Evolutionary conservation across 2,797 vertebrate genomes (phyloP).

Genomic region (Setipinna tenuifilis): DNA sequence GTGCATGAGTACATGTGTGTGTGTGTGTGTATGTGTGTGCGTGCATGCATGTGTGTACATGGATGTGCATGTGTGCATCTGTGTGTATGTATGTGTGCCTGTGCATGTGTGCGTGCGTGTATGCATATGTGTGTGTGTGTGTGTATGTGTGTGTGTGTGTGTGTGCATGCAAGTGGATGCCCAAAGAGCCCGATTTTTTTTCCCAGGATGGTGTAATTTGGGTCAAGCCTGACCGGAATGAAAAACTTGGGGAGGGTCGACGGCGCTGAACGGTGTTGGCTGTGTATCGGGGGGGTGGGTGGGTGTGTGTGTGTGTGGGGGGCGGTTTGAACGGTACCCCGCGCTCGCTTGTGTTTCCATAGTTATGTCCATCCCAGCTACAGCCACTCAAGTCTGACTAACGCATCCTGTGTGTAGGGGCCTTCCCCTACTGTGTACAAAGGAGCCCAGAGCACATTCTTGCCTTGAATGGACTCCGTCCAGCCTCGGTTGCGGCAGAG

Average conservation of each 20-base stretch:
- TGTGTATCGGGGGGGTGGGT: background rate
- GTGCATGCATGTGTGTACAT: conserved; percentile 30
- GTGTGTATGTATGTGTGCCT: background rate
- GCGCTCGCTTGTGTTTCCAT: conserved; percentile 75
- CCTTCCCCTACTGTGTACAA: conserved; percentile 70
- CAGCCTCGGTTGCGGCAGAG: conserved; percentile 68
- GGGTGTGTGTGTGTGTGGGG: background rate
- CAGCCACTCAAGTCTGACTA: conserved; percentile 69
- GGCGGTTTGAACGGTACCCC: conserved; percentile 64
- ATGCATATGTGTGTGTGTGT: background rate
- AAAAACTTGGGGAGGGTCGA: conserved; percentile 62
- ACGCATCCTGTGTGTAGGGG: conserved; percentile 69
- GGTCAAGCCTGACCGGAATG: conserved; percentile 81
- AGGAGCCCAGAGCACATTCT: conserved; percentile 66
- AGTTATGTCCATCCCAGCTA: conserved; percentile 70
- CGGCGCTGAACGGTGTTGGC: conserved; percentile 21
- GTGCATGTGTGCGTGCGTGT: conserved; percentile 40
- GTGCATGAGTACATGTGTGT: conserved; percentile 29
- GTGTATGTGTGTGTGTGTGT: background rate
- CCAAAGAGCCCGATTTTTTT: conserved; percentile 58
- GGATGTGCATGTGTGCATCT: background rate
- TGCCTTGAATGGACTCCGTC: conserved; percentile 69
- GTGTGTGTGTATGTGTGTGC: conserved; percentile 27
- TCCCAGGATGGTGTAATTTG: conserved; percentile 75
- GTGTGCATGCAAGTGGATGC: background rate